A percentile compares a stretch with the other conserved stretches of the same genome.
Conservation (phyloP, 2,797 vertebrate species). For the Acipenser transmontanus region DNA sequence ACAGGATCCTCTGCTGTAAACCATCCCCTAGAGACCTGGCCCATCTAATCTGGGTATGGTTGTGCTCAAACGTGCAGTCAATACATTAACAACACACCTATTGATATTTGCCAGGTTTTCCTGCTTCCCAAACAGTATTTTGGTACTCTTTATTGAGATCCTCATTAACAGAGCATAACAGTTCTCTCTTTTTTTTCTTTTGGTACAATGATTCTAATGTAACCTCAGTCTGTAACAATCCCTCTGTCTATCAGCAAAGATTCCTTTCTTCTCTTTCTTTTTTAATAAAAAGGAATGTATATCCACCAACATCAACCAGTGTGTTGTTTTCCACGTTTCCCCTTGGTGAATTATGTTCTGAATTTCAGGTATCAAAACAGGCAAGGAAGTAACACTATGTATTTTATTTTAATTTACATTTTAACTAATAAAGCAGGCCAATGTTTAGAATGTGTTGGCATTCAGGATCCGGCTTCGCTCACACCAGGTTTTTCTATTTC, state of each 20-base stretch:
- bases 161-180: constrained; percentile 28
- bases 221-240: constrained; percentile 26
- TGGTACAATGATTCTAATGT: constrained; percentile 15
- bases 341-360: no score
- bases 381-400: no score
- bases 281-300: no score
- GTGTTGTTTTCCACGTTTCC: no score
- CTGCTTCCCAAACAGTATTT: constrained; percentile 66
- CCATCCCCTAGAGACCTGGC: background rate
- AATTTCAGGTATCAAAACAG: no score
- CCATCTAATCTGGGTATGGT: background rate
- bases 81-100: constrained; percentile 56
- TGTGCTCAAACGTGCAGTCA: constrained; percentile 44
- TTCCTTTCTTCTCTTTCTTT: constrained; percentile 7
- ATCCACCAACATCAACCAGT: no score
- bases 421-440: no score
- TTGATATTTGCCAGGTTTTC: constrained; percentile 68
- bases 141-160: constrained; percentile 42
- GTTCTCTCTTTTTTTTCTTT: constrained; percentile 23
- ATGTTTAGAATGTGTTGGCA: no score
- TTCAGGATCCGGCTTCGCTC: no score
- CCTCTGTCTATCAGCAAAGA: constrained; percentile 19
- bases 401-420: no score
- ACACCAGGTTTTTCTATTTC: no score
- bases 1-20: constrained; percentile 4